Base-by-base conservation (phyloP, 2,888 invertebrate species). In the Chymomyza caudatula region DNA sequence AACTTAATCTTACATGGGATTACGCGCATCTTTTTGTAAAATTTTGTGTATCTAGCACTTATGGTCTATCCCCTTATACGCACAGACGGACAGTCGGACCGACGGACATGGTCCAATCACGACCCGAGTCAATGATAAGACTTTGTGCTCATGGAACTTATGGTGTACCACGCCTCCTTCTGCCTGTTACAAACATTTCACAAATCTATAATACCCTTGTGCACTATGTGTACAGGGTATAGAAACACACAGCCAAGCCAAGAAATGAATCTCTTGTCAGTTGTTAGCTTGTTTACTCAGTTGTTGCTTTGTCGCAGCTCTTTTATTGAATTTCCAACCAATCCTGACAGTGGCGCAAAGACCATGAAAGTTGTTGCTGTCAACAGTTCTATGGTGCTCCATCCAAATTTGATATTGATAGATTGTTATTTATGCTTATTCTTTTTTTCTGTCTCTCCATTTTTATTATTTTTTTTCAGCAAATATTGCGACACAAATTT, bases 251-350 rank as follows among this genome's bases (percentile, higher is more conserved):
- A 44, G 3, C 44, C n/a, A 4, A 6, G 15, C 44, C 44, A 17
- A 15, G 17, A 47, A 47, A 17, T 15, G 44, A 47, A 47, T 47
- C 15, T n/a, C 1, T 17, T 4, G 15, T 13, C 17, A 47, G 44
- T 8, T 17, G 44, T n/a, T n/a, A n/a, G 44, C 3, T 17, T 15
- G 15, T 17, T 47, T 17, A 15, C 44, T 37, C 29, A 11, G 11
- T 11, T 37, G 29, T n/a, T 19, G n/a, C 13, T 22, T 51, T 51
- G 22, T 11, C 25, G 3, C 43, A 22, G 42, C 15, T 23, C n/a
- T 60, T 69, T 63, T 47, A 71, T 74, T 56, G 61, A 69, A 63
- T 69, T 55, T 60, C 49, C 5, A 54, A 57, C 42, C 37, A 23
- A 37, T 19, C 13, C 11, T 3, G 23, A 25, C 53, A n/a, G 5